Conservation (phyloP, 2,113 vertebrate genomes). For the Collichthys lucidus region DNA sequence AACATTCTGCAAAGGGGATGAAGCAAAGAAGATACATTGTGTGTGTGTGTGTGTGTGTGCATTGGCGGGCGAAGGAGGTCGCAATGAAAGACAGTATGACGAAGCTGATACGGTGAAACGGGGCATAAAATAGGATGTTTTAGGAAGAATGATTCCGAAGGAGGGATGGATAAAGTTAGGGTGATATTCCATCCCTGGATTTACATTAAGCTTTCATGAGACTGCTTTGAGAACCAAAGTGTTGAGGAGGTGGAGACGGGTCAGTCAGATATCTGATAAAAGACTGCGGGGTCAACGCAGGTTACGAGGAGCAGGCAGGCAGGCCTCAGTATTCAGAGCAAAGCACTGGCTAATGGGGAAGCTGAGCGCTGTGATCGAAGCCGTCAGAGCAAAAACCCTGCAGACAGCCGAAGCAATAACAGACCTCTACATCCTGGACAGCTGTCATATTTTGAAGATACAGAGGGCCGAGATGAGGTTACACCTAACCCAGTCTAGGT, state of each 20-base stretch:
- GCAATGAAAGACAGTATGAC: conserved; percentile 28
- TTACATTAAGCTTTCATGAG: conserved; percentile 73
- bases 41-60: neutral
- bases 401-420: neutral
- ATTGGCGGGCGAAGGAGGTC: neutral
- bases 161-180: conserved; percentile 21
- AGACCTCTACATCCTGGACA: neutral
- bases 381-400: conserved; percentile 5
- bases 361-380: conserved; percentile 17
- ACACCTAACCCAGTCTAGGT: neutral
- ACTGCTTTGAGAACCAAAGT: conserved; percentile 23
- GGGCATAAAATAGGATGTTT: conserved; percentile 1
- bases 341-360: conserved; percentile 26
- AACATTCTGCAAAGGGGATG: conserved; percentile 89
- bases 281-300: conserved; percentile 9
- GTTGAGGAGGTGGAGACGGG: conserved; percentile 15
- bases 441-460: neutral
- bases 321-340: conserved; percentile 9
- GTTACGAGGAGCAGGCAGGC: conserved; percentile 6
- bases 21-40: conserved; percentile 38
- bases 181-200: conserved; percentile 45
- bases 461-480: neutral
- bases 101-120: neutral
- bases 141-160: neutral
- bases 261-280: conserved; percentile 36